These are phyloP conservation scores for Didymodactylos carnosus DNA, from an alignment of 2,888 invertebrate species.

Conservation along the genomic window DNA sequence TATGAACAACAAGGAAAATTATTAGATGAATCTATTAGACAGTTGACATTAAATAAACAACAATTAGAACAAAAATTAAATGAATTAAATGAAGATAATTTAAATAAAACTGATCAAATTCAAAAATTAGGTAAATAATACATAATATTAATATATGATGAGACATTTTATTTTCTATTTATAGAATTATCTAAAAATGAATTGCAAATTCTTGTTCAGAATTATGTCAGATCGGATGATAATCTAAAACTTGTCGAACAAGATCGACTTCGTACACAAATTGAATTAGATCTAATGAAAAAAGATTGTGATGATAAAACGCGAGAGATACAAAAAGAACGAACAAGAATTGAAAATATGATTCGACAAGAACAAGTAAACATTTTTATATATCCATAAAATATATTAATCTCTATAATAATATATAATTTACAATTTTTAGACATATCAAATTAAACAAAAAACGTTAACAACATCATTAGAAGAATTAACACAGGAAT, in stretches of 20 bases:
- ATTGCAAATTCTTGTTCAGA: background rate
- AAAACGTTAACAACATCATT: background rate
- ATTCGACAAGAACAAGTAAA: constrained; percentile 6
- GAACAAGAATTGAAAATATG: constrained; percentile 3
- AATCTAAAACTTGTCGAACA: background rate
- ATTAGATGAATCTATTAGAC: constrained; percentile 19
- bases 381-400: background rate
- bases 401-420: background rate
- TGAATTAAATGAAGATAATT: constrained; percentile 16
- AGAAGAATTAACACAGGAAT: constrained; percentile 8
- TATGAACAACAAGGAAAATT: constrained; percentile 19
- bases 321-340: constrained; percentile 1
- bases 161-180: background rate
- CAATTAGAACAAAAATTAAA: constrained; percentile 21
- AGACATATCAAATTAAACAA: constrained; percentile 4
- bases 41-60: constrained; percentile 19
- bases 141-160: background rate
- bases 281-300: constrained; percentile 7
- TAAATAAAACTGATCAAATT: background rate
- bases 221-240: background rate
- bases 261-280: constrained; percentile 4
- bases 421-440: background rate
- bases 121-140: background rate
- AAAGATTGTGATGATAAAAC: background rate
- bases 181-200: background rate